These are phyloP conservation scores for Blastobasis adustella DNA, from an alignment of 2,888 invertebrate species.

Conservation along the genomic window DNA sequence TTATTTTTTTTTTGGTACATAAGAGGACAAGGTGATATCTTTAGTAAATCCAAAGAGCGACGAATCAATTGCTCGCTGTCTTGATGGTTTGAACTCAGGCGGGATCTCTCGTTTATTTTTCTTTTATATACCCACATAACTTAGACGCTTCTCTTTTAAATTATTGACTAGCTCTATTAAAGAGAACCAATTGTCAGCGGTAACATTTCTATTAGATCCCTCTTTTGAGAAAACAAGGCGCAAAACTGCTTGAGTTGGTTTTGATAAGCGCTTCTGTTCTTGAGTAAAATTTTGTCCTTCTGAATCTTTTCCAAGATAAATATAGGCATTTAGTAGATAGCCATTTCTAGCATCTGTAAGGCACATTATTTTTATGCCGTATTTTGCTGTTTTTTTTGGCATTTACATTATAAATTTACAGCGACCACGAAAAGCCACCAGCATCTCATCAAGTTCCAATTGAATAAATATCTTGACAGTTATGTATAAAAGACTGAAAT, in stretches of 20 bases:
- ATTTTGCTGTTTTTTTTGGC: slow-evolving; percentile 15
- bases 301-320: slow-evolving; percentile 14
- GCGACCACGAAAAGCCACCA: slow-evolving; percentile 10
- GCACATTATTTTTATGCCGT: slow-evolving; percentile 14
- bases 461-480: background rate
- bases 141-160: slow-evolving; percentile 3
- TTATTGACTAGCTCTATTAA: slow-evolving; percentile 9
- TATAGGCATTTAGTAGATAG: slow-evolving; percentile 12
- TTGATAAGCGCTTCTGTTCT: slow-evolving; percentile 8
- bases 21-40: too few species aligned
- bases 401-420: slow-evolving; percentile 14
- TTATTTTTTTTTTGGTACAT: too few species aligned
- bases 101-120: too few species aligned
- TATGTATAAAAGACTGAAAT: background rate
- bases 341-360: slow-evolving; percentile 15
- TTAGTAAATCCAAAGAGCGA: too few species aligned
- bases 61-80: too few species aligned
- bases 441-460: background rate
- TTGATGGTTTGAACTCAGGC: too few species aligned
- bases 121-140: too few species aligned
- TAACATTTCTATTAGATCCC: slow-evolving; percentile 12
- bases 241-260: slow-evolving; percentile 12
- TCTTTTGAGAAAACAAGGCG: slow-evolving; percentile 10
- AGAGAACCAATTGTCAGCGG: slow-evolving; percentile 13
- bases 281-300: slow-evolving; percentile 11